Evolutionary conservation across 2,113 vertebrate genomes (phyloP).

Genomic region (Taxidea taxus): DNA sequence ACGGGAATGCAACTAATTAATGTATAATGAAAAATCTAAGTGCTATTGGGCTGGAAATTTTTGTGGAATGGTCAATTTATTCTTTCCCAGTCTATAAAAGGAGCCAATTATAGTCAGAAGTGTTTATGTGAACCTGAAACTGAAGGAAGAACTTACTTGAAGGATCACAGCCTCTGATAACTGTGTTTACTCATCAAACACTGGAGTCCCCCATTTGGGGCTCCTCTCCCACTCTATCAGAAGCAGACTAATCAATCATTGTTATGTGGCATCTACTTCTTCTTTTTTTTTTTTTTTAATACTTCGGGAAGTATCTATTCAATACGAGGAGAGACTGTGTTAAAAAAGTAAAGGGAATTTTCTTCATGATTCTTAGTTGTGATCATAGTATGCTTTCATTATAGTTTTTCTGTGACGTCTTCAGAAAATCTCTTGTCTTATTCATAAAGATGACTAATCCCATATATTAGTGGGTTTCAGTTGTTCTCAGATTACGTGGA

Average conservation of each 20-base stretch:
- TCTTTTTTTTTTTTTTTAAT: neutral
- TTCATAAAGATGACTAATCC: neutral
- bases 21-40: neutral
- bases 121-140: neutral
- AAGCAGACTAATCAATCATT: neutral
- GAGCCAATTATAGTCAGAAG: neutral
- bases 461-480: neutral
- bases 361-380: neutral
- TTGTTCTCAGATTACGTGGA: neutral
- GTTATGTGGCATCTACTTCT: fast-evolving
- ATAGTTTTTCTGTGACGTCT: neutral
- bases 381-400: neutral
- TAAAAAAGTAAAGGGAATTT: neutral
- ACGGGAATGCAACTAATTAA: neutral
- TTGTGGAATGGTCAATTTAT: neutral
- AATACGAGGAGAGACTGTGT: neutral
- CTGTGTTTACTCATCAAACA: neutral
- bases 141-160: neutral
- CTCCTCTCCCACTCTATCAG: neutral
- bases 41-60: neutral
- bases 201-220: fast-evolving
- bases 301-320: neutral
- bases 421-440: neutral
- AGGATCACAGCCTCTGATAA: neutral
- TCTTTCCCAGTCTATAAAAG: neutral